Percentiles rank a stretch among this genome's conserved stretches.
Conservation (phyloP, 2,113 vertebrate species). For the Sarotherodon lohbergeri region DNA sequence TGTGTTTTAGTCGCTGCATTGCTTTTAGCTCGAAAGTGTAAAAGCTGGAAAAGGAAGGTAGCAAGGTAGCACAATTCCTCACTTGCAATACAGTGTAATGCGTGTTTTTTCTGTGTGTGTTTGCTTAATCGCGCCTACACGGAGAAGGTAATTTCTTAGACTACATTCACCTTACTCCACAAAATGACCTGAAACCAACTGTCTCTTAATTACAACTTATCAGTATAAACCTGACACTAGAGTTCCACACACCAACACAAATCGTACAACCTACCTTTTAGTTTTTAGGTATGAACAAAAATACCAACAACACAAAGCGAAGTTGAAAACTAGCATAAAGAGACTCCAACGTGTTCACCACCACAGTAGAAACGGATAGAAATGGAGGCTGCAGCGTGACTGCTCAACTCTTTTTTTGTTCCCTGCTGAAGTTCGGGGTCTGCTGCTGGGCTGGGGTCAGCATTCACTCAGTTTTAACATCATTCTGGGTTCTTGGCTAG, state of each 20-base stretch:
- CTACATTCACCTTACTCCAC: not conserved
- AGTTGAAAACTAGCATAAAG: not conserved
- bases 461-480: not conserved
- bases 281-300: fast-evolving
- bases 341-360: not conserved
- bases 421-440: not conserved
- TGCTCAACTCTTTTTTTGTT: not conserved
- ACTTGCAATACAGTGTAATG: not conserved
- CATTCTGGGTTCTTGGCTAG: not conserved
- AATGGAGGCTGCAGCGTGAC: fast-evolving
- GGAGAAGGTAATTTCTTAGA: not conserved
- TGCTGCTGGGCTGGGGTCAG: not conserved
- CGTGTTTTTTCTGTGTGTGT: fast-evolving
- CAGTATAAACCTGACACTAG: not conserved
- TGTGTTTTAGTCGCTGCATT: not conserved
- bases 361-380: not conserved
- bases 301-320: not conserved
- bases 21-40: not conserved
- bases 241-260: not conserved
- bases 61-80: not conserved
- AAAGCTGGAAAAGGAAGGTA: not conserved
- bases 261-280: not conserved
- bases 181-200: not conserved
- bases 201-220: not conserved
- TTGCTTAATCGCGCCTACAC: not conserved